Evolutionary conservation across 2,888 invertebrate genomes (phyloP).

Genomic region (Temnothorax unifasciatus): DNA sequence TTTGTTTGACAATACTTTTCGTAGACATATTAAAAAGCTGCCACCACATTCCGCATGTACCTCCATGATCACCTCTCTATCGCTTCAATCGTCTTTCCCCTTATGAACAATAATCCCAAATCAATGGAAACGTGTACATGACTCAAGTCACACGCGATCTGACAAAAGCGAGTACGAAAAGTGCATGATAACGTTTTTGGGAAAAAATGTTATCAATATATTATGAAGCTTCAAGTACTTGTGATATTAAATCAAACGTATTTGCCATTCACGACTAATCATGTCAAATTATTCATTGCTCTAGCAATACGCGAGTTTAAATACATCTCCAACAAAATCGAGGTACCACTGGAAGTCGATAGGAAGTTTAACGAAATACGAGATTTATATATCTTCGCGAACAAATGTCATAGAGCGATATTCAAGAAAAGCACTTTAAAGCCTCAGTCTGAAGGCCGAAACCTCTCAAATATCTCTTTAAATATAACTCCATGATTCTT

Average conservation of each 20-base stretch:
- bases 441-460: not conserved
- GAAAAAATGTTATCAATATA: constrained; percentile 18
- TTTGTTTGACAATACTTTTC: constrained; percentile 81
- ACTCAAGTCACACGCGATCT: constrained; percentile 48
- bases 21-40: constrained; percentile 82
- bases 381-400: not conserved
- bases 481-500: not conserved
- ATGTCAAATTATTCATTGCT: not conserved
- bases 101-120: constrained; percentile 70
- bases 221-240: constrained; percentile 52
- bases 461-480: not conserved
- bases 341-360: not conserved
- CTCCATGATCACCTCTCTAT: constrained; percentile 51
- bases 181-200: not conserved
- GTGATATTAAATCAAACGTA: constrained; percentile 59
- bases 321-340: not conserved
- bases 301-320: not conserved
- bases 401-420: not conserved
- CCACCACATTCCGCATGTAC: constrained; percentile 62
- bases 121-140: constrained; percentile 62
- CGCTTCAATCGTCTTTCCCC: constrained; percentile 33
- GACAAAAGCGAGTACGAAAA: constrained; percentile 28
- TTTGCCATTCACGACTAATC: not conserved
- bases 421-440: not conserved
- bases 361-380: not conserved